Evolutionary conservation across 2,113 vertebrate genomes (phyloP).

Genomic region (Microcebus murinus): DNA sequence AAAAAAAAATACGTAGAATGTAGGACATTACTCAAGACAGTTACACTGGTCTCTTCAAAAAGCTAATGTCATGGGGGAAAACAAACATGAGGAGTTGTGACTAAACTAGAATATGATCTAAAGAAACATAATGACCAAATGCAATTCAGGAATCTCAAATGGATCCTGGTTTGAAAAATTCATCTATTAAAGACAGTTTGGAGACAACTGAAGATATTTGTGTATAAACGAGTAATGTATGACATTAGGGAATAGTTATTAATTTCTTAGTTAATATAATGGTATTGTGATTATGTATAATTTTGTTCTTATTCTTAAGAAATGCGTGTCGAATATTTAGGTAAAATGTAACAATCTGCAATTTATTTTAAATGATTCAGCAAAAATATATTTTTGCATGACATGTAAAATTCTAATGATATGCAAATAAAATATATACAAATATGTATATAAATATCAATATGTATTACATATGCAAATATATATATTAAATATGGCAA

Average conservation of each 20-base stretch:
- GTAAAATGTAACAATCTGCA: not conserved
- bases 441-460: not conserved
- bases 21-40: not conserved
- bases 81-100: not conserved
- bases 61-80: not conserved
- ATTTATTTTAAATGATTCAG: slow-evolving; percentile 16
- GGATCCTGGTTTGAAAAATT: not conserved
- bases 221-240: not conserved
- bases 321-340: not conserved
- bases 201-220: not conserved
- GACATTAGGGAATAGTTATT: not conserved
- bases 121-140: not conserved
- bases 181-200: not conserved
- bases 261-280: slow-evolving; percentile 4
- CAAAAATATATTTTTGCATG: not conserved
- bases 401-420: slow-evolving; percentile 21
- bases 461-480: not conserved
- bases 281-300: not conserved
- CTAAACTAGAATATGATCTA: not conserved
- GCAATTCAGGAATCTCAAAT: not conserved
- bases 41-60: not conserved
- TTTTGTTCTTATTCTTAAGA: slow-evolving; percentile 15
- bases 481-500: not conserved
- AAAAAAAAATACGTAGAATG: not conserved
- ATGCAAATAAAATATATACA: not conserved